Base-by-base conservation (phyloP, 2,113 vertebrate genomes). In the Nannospalax galili region DNA sequence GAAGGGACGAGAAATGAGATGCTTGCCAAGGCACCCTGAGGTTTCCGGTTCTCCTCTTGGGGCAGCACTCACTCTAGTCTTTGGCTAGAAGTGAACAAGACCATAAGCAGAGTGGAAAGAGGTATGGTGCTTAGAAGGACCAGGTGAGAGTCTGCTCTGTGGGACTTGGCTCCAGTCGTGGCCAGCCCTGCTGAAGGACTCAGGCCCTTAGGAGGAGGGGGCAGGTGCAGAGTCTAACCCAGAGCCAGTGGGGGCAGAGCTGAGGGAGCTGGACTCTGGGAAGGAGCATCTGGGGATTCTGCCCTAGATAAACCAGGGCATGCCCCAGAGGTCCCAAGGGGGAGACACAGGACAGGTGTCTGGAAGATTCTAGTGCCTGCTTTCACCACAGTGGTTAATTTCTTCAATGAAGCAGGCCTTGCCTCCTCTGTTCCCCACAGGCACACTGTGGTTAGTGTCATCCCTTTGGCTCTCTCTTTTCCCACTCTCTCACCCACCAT, bases 371-470 rank as follows among this genome's bases (percentile, higher is more conserved):
- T 15, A n/a, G 56, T 11, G 15, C 11, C 8, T 32, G 48, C 52
- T 78, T 72, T 80, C 64, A 58, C 12, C 35, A 20, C 64, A 58
- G 19, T 22, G 56, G 48, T n/a, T 91, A 3, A 56, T 48, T 30
- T 72, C 72, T 60, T 20, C n/a, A 40, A 16, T 22, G 16, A 81
- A 81, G 32, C 1, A 28, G 16, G 65, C 42, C 40, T 48, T 73
- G 10, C 0, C 17, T 0, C 15, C 22, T 6, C 17, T 74, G 45
- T 35, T 1, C 1, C 10, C 24, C 19, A 11, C 3, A 30, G 62
- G 65, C 22, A 32, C 3, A 35, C 11, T 24, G 60, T 52, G 24
- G 12, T 6, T n/a, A n/a, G n/a, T 78, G 0, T 45, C 6, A 28
- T 58, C 26, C 3, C 30, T 56, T 67, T 1, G 65, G 11, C 20